Evolutionary conservation across 2,113 vertebrate species (phyloP).

Genomic region (Formicarius rufipectus): DNA sequence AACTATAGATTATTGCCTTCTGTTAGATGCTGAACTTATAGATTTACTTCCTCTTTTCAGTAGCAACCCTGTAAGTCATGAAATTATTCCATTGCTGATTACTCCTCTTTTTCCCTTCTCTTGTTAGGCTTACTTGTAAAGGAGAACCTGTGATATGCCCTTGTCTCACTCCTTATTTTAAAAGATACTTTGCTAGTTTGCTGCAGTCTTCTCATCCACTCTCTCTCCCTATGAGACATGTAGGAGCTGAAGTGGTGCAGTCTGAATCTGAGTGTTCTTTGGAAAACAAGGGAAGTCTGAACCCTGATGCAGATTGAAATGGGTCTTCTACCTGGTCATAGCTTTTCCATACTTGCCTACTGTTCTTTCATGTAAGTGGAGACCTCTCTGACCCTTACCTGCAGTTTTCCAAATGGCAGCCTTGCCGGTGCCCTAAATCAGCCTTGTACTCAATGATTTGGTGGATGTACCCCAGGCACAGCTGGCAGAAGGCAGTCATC

Average conservation of each 20-base stretch:
- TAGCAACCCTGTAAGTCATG: neutral
- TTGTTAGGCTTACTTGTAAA: neutral
- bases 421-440: neutral
- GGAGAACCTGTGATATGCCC: fast-evolving
- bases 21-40: neutral
- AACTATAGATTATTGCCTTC: neutral
- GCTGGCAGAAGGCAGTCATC: neutral
- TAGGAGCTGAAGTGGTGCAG: neutral
- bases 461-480: neutral
- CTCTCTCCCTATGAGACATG: neutral
- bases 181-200: neutral
- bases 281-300: neutral
- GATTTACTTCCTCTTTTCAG: neutral
- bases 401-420: neutral
- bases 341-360: neutral
- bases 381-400: neutral
- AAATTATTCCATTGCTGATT: neutral
- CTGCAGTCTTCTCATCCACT: neutral
- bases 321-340: neutral
- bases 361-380: neutral
- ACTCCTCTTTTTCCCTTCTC: neutral
- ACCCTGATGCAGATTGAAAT: neutral
- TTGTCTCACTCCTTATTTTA: neutral
- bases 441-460: neutral
- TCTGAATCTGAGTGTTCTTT: neutral